Conservation (phyloP, 2,797 vertebrate species). For the Oryzias sinensis region DNA sequence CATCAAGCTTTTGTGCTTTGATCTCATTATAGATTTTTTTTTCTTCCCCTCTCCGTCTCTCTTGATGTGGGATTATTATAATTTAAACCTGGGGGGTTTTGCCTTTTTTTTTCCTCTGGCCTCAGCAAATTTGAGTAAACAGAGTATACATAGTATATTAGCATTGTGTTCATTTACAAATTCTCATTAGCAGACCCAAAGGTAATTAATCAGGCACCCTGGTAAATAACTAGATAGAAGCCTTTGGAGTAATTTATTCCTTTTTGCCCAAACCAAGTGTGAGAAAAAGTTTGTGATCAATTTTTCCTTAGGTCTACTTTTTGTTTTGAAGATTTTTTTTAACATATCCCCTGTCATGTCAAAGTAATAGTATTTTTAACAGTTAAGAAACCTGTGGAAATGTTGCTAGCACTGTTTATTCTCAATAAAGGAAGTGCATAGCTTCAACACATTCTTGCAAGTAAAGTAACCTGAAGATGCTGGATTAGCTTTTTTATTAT, state of each 20-base stretch:
- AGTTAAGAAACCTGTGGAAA: too few relatives aligned
- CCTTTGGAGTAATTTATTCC: conserved; percentile 70
- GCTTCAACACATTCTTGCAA: too few relatives aligned
- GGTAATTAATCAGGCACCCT: conserved; percentile 74
- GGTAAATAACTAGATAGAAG: conserved; percentile 61
- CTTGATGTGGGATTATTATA: conserved; percentile 80
- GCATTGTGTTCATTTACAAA: conserved; percentile 79
- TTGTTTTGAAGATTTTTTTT: conserved; percentile 66
- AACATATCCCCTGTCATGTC: conserved; percentile 60
- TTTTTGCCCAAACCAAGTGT: conserved; percentile 61
- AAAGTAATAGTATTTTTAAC: conserved; percentile 50
- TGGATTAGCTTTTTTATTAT: too few relatives aligned
- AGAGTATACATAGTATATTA: conserved; percentile 59
- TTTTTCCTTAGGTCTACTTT: conserved; percentile 68
- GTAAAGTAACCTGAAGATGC: too few relatives aligned
- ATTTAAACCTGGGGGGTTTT: conserved; percentile 83
- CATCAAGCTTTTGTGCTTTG: conserved; percentile 71
- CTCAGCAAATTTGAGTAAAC: conserved; percentile 78
- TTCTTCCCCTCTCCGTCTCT: conserved; percentile 36
- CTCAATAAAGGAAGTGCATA: too few relatives aligned
- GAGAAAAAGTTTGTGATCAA: conserved; percentile 76
- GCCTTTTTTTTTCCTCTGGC: conserved; percentile 54
- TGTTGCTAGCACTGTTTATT: too few relatives aligned
- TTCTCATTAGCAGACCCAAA: conserved; percentile 77
- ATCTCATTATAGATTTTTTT: conserved; percentile 70